Percentiles rank a stretch among this genome's conserved stretches.
These are phyloP conservation scores for Drosophila orosa DNA, from an alignment of 1,140 invertebrate species.

Conservation along the genomic window DNA sequence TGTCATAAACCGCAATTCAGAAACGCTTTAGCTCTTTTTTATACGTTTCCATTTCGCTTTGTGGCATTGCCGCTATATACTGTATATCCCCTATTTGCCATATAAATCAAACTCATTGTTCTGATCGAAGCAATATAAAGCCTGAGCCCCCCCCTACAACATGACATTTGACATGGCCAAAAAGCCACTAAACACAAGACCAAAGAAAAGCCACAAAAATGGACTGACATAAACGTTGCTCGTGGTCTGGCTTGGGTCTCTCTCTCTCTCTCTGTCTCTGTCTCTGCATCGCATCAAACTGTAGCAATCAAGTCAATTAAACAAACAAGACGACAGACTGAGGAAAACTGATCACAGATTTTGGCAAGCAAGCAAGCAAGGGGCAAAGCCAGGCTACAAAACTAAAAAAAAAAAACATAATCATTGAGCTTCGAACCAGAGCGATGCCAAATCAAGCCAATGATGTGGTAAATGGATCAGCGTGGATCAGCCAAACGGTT, in stretches of 20 bases:
- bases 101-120: conserved; percentile 70
- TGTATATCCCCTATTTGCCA: conserved; percentile 19
- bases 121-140: conserved; percentile 35
- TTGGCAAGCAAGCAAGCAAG: conserved; percentile 18
- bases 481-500: conserved; percentile 42
- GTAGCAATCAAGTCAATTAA: conserved; percentile 80
- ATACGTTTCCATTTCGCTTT: conserved; percentile 9
- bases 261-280: too few relatives aligned
- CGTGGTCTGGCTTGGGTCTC: conserved; percentile 55
- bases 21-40: conserved; percentile 30
- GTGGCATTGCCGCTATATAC: background rate
- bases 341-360: conserved; percentile 22
- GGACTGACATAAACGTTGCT: conserved; percentile 50
- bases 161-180: conserved; percentile 72
- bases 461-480: conserved; percentile 58
- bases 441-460: conserved; percentile 70
- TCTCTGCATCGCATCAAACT: conserved; percentile 71
- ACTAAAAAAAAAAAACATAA: conserved; percentile 39
- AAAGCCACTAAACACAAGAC: conserved; percentile 17
- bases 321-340: conserved; percentile 66
- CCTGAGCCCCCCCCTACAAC: conserved; percentile 34
- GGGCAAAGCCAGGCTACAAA: conserved; percentile 49
- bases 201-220: conserved; percentile 38
- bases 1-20: conserved; percentile 77
- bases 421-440: conserved; percentile 59